Percentiles rank a stretch among this genome's conserved stretches.
phyloP scores from a whole-genome alignment of 2,797 vertebrate species.

The Fundulus diaphanus region DNA sequence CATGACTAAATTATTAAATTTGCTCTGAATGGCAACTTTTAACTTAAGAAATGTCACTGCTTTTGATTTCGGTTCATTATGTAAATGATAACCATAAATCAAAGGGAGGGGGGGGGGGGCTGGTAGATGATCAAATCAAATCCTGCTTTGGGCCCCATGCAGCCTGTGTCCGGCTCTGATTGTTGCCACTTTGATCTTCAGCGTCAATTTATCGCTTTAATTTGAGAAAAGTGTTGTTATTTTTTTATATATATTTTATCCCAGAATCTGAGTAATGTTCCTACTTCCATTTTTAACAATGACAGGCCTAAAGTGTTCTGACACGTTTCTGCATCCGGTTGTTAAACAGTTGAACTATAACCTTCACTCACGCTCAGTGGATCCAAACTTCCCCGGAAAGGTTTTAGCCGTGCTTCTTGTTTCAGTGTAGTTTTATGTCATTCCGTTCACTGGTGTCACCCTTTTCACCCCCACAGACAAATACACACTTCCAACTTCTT shows the following conservation, averaged over 20 bases:
- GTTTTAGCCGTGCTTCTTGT: constrained; percentile 43
- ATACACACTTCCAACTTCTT: constrained; percentile 18
- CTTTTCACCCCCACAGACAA: constrained; percentile 27
- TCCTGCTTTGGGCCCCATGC: not conserved
- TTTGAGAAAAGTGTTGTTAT: not conserved
- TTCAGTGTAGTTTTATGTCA: constrained; percentile 70
- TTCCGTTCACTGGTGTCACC: constrained; percentile 65
- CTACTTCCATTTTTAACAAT: not conserved
- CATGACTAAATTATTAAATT: not conserved
- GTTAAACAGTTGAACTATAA: constrained; percentile 25
- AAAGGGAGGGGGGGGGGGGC: too few relatives aligned
- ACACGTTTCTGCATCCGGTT: constrained; percentile 8
- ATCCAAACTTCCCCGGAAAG: constrained; percentile 19
- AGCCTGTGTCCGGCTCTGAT: not conserved
- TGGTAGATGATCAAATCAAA: not conserved
- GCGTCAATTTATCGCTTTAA: constrained; percentile 1
- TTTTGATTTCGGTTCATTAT: not conserved
- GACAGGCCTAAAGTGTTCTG: not conserved
- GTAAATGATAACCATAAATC: too few relatives aligned
- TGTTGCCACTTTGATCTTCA: not conserved
- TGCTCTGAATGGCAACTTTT: not conserved
- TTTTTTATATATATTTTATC: not conserved
- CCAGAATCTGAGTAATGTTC: not conserved
- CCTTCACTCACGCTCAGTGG: constrained; percentile 52
- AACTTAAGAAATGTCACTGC: not conserved